A percentile compares a stretch with the other conserved stretches of the same genome.
phyloP scores from a whole-genome alignment of 2,888 invertebrate species.

The Girardia tigrina region DNA sequence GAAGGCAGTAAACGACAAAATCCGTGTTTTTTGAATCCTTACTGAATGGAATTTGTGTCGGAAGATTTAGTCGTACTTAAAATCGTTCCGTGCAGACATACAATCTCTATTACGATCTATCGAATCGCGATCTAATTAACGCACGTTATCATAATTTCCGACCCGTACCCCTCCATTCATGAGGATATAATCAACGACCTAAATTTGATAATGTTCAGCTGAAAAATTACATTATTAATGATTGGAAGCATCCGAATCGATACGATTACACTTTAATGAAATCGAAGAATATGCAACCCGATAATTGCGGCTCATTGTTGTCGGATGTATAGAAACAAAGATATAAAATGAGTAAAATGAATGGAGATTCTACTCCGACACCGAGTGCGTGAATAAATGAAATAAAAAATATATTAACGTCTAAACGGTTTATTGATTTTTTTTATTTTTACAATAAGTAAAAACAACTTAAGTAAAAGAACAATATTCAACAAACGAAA shows the following conservation, averaged over 20 bases:
- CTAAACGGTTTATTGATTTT: too few relatives aligned
- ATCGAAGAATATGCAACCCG: neutral
- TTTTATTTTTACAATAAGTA: too few relatives aligned
- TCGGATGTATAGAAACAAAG: neutral
- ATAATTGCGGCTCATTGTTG: neutral
- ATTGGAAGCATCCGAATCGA: neutral
- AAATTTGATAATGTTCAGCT: neutral
- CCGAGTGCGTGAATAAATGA: too few relatives aligned
- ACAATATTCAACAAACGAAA: too few relatives aligned
- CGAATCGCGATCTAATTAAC: neutral
- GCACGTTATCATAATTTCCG: neutral
- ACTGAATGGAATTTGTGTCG: neutral
- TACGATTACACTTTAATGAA: neutral
- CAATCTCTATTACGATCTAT: neutral
- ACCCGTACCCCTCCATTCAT: neutral
- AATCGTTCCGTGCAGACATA: neutral
- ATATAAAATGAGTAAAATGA: neutral
- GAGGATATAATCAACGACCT: neutral
- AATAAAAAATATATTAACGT: too few relatives aligned
- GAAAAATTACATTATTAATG: neutral
- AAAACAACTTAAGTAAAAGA: too few relatives aligned
- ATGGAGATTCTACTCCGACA: neutral
- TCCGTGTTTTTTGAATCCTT: too few relatives aligned
- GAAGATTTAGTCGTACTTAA: neutral
- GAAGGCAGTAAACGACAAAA: too few relatives aligned